Evolutionary conservation across 2,113 vertebrate genomes (phyloP).

Genomic region (Cairina moschata): DNA sequence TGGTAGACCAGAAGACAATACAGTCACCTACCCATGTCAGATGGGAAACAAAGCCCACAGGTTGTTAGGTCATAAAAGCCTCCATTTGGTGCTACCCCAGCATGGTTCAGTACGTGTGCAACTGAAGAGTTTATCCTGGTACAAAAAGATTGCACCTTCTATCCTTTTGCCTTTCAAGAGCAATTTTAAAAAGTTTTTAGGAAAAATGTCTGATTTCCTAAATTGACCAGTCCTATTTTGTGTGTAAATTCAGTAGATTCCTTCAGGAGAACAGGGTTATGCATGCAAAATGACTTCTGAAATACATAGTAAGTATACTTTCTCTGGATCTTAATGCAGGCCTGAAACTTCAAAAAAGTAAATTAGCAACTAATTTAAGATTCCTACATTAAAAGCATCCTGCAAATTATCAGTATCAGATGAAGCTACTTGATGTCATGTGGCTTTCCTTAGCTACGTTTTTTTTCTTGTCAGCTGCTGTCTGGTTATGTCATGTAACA

Average conservation of each 20-base stretch:
- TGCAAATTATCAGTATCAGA: not conserved
- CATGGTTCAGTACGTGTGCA: accelerated
- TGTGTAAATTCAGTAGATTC: not conserved
- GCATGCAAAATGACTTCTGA: accelerated
- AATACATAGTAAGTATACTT: not conserved
- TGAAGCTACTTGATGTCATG: not conserved
- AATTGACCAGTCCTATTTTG: not conserved
- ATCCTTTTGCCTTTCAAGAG: not conserved
- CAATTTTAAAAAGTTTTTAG: not conserved
- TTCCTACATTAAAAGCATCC: not conserved
- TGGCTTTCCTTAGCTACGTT: not conserved
- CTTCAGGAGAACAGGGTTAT: not conserved
- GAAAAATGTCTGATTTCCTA: not conserved
- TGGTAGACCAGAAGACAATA: not conserved
- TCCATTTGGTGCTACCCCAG: not conserved
- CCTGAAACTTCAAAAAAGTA: not conserved
- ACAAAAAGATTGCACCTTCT: too few relatives aligned
- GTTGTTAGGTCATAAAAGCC: accelerated
- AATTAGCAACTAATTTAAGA: not conserved
- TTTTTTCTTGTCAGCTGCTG: not conserved
- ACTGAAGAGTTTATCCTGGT: not conserved
- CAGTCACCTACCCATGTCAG: not conserved
- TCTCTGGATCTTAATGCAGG: not conserved
- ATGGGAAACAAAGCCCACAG: accelerated
- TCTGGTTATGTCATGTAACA: not conserved